Conservation (phyloP, 2,888 invertebrate species). For the Erebia aethiops region DNA sequence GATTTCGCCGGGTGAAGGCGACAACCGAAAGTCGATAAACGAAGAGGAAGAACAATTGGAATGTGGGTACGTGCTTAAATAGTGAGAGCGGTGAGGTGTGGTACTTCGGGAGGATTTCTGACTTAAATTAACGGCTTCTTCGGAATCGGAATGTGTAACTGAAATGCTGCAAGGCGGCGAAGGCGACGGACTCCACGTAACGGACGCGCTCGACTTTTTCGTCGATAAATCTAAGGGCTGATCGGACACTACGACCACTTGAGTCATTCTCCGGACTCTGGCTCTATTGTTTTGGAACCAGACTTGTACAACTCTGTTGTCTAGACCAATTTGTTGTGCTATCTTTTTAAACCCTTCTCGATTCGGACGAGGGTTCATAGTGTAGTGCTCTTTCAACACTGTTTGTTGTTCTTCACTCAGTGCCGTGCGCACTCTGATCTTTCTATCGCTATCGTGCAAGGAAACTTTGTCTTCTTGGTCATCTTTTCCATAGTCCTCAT, state of each 20-base stretch:
- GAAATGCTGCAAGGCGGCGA: conserved; percentile 86
- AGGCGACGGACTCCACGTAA: conserved; percentile 83
- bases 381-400: conserved; percentile 94
- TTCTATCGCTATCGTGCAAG: conserved; percentile 86
- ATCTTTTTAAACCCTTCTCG: conserved; percentile 96
- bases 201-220: conserved; percentile 85
- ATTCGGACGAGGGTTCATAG: conserved; percentile 95
- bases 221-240: conserved; percentile 96
- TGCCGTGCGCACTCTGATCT: conserved; percentile 95
- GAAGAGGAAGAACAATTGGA: conserved; percentile 84
- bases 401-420: conserved; percentile 97
- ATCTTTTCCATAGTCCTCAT: conserved; percentile 82
- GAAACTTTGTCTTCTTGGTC: conserved; percentile 81
- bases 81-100: conserved; percentile 80
- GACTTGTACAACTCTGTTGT: conserved; percentile 93
- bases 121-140: conserved; percentile 91
- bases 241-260: conserved; percentile 76
- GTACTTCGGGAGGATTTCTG: conserved; percentile 86
- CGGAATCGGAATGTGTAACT: conserved; percentile 85
- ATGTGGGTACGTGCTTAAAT: conserved; percentile 81
- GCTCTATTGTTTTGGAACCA: conserved; percentile 99
- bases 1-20: conserved; percentile 78
- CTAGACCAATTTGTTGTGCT: conserved; percentile 89
- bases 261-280: conserved; percentile 88
- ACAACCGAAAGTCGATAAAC: conserved; percentile 73